Percentiles rank a stretch among this genome's conserved stretches.
Evolutionary conservation across 2,113 vertebrate species (phyloP).

Genomic region (Anarrhichthys ocellatus): DNA sequence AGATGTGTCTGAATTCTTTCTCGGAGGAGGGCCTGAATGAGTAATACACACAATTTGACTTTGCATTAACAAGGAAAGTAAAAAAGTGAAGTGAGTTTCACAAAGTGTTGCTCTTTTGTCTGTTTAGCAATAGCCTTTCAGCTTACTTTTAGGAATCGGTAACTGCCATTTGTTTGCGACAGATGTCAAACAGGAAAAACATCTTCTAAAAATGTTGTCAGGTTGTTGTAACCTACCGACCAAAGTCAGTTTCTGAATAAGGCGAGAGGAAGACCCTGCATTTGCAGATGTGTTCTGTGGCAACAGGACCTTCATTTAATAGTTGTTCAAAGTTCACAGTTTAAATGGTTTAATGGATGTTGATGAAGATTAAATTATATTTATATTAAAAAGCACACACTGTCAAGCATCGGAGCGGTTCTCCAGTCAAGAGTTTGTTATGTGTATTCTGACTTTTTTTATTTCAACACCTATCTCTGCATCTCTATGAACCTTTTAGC

Average conservation of each 20-base stretch:
- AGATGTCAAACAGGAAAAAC: conserved; percentile 21
- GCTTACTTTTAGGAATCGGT: conserved; percentile 4
- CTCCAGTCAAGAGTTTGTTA: not conserved
- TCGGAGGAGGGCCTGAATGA: conserved; percentile 14
- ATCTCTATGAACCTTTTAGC: not conserved
- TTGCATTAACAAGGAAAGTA: not conserved
- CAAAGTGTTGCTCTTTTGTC: conserved; percentile 58
- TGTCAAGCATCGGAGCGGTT: not conserved
- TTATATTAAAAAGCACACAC: not conserved
- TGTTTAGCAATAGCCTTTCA: conserved; percentile 1
- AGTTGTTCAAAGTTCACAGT: not conserved
- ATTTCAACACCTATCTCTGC: not conserved
- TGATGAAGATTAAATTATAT: not conserved
- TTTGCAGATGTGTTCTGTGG: not conserved
- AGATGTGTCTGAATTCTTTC: conserved; percentile 11
- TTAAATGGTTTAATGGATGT: not conserved
- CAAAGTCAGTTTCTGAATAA: not conserved
- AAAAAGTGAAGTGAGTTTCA: conserved; percentile 18
- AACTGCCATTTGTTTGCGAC: not conserved
- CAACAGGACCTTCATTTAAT: not conserved
- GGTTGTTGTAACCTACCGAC: not conserved
- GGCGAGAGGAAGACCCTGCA: too few relatives aligned
- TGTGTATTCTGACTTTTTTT: not conserved
- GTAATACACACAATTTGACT: not conserved
- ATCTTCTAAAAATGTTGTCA: not conserved